phyloP scores from a whole-genome alignment of 2,797 vertebrate genomes.

The Chaetodon trifasciatus region DNA sequence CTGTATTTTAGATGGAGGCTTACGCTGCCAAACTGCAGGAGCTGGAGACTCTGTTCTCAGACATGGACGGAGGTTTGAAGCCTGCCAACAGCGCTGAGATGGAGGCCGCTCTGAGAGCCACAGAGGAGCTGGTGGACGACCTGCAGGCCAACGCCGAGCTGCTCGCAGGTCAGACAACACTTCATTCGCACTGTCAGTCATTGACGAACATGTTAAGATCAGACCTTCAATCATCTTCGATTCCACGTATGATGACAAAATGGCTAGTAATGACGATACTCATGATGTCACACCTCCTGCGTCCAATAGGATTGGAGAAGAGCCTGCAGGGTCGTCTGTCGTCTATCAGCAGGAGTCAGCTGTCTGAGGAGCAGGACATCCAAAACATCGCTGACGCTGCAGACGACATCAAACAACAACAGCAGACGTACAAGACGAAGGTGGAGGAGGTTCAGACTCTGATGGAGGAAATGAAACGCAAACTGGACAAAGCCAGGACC shows the following conservation, averaged over 20 bases:
- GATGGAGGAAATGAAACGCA: constrained; percentile 79
- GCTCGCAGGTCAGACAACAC: constrained; percentile 69
- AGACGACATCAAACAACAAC: constrained; percentile 63
- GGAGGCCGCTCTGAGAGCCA: constrained; percentile 82
- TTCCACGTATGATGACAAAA: not conserved
- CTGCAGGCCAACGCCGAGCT: constrained; percentile 81
- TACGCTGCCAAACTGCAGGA: constrained; percentile 84
- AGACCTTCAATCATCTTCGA: too few relatives aligned
- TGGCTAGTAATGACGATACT: not conserved
- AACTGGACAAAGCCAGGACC: constrained; percentile 78
- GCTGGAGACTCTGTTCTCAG: constrained; percentile 82
- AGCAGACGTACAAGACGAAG: constrained; percentile 77
- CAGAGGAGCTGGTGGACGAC: constrained; percentile 76
- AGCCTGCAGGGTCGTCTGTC: constrained; percentile 82
- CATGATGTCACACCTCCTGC: not conserved
- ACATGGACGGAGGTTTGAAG: constrained; percentile 37
- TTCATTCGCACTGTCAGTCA: not conserved
- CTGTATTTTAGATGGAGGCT: constrained; percentile 83
- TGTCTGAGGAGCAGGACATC: constrained; percentile 75
- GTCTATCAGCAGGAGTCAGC: constrained; percentile 79
- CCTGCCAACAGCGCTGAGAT: constrained; percentile 65
- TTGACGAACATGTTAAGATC: too few relatives aligned
- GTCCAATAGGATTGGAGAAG: constrained; percentile 80
- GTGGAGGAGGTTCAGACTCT: constrained; percentile 79
- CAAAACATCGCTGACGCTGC: constrained; percentile 69